Conservation (phyloP, 2,113 vertebrate genomes). For the Fukomys damarensis region DNA sequence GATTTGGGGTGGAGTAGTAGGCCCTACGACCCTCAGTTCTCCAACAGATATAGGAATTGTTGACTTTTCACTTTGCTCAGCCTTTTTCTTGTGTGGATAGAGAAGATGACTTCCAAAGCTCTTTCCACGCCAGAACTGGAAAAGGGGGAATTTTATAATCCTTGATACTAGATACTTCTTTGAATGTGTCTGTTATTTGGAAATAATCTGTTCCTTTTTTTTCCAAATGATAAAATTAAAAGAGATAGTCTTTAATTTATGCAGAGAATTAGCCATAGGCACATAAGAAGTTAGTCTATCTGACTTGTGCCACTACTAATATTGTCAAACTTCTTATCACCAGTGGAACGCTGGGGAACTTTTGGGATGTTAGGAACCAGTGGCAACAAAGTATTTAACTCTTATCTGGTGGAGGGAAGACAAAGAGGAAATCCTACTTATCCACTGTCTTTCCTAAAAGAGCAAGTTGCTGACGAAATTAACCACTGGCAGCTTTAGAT, state of each 20-base stretch:
- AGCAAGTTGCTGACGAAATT: background rate
- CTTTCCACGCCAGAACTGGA: background rate
- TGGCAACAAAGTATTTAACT: background rate
- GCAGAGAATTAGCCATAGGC: background rate
- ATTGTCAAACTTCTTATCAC: background rate
- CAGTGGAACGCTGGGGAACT: background rate
- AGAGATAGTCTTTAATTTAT: background rate
- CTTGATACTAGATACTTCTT: background rate
- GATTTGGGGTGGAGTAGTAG: background rate
- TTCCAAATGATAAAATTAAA: background rate
- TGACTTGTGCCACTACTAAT: background rate
- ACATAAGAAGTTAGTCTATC: background rate
- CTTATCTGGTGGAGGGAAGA: background rate
- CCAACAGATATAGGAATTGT: background rate
- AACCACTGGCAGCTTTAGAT: background rate
- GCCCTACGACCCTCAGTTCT: background rate
- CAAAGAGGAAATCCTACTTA: background rate
- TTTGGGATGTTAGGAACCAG: background rate
- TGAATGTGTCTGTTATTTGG: background rate
- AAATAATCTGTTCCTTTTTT: background rate
- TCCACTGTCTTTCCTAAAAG: background rate
- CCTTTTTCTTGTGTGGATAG: background rate
- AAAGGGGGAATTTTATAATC: background rate
- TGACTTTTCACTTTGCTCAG: background rate
- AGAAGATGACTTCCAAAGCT: background rate